A percentile compares a stretch with the other conserved stretches of the same genome.
phyloP scores from a whole-genome alignment of 2,888 invertebrate species.

The Dicyrtoma fusca region DNA sequence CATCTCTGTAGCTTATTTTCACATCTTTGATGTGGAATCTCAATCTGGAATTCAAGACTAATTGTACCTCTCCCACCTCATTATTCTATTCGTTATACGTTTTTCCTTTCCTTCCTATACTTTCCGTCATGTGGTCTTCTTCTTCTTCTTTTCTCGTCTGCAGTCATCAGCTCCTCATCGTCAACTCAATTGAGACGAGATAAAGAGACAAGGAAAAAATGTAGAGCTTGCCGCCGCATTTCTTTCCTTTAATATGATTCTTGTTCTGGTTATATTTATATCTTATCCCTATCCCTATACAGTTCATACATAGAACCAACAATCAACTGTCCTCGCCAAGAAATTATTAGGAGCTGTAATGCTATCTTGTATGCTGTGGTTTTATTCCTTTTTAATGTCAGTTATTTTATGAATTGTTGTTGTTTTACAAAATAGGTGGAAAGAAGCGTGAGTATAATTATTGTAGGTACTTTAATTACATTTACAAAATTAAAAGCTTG shows the following conservation, averaged over 20 bases:
- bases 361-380: no score
- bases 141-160: constrained; percentile 21
- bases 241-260: not conserved
- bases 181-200: constrained; percentile 39
- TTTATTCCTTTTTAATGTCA: no score
- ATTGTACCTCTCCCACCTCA: constrained; percentile 16
- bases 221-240: constrained; percentile 13
- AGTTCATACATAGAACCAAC: no score
- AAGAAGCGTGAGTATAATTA: not conserved
- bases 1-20: constrained; percentile 13
- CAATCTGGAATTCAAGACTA: constrained; percentile 21
- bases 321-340: no score
- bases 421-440: not conserved
- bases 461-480: not conserved
- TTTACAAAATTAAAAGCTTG: not conserved
- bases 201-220: constrained; percentile 30
- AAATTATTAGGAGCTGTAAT: no score
- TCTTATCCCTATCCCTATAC: no score
- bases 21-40: constrained; percentile 16
- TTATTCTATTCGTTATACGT: constrained; percentile 10
- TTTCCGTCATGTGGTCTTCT: constrained; percentile 12
- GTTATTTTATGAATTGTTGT: no score
- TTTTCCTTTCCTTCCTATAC: constrained; percentile 2
- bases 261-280: no score
- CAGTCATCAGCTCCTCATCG: constrained; percentile 47